Evolutionary conservation across 1,140 invertebrate species (phyloP).

Genomic region (Leucophenga varia): DNA sequence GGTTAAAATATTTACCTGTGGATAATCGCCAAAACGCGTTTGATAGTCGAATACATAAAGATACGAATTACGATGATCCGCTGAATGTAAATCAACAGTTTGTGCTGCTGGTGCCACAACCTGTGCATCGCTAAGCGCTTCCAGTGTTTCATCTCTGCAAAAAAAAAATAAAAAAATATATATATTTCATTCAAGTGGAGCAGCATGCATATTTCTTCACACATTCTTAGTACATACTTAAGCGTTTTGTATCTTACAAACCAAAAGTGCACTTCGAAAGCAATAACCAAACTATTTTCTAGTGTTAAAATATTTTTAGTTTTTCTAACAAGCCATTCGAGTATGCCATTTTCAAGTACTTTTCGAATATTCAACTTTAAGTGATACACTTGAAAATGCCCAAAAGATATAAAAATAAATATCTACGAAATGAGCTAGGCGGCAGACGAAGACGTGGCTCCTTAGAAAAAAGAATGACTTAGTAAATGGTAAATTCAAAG

Average conservation of each 20-base stretch:
- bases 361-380: too few relatives aligned
- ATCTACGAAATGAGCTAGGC: too few relatives aligned
- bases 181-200: not conserved
- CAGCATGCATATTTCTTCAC: conserved; percentile 11
- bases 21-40: conserved; percentile 86
- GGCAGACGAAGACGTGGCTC: too few relatives aligned
- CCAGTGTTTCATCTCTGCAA: conserved; percentile 87
- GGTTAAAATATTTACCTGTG: conserved; percentile 72
- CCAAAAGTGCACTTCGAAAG: too few relatives aligned
- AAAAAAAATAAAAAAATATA: conserved; percentile 6
- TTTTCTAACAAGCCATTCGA: too few relatives aligned
- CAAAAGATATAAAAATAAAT: too few relatives aligned
- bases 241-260: not conserved
- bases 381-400: too few relatives aligned
- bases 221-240: conserved; percentile 16
- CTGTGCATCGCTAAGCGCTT: conserved; percentile 90
- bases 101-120: conserved; percentile 90
- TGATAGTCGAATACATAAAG: conserved; percentile 94
- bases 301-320: too few relatives aligned
- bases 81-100: conserved; percentile 89
- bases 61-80: conserved; percentile 78
- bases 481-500: too few relatives aligned
- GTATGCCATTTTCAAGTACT: too few relatives aligned
- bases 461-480: too few relatives aligned
- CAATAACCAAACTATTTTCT: too few relatives aligned